phyloP scores from a whole-genome alignment of 2,797 vertebrate genomes.

The Diceros bicornis region DNA sequence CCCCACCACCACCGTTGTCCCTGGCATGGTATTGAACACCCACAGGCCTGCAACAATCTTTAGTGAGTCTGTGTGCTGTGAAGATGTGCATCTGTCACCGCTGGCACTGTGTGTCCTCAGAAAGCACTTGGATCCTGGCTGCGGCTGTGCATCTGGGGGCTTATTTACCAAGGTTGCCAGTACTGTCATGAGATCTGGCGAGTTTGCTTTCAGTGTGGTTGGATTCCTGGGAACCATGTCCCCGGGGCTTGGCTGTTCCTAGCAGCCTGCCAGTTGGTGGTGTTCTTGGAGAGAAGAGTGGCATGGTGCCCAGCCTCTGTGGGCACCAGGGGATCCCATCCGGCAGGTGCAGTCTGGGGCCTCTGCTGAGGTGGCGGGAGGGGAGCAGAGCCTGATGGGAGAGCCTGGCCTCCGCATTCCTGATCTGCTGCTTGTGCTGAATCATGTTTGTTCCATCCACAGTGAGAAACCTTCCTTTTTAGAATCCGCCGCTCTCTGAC shows the following conservation, averaged over 20 bases:
- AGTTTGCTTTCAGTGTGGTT: background rate
- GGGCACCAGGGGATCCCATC: slow-evolving; percentile 55
- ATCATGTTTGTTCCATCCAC: slow-evolving; percentile 5
- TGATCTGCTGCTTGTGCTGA: slow-evolving; percentile 12
- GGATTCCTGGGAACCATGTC: slow-evolving; percentile 64
- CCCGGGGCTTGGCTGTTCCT: slow-evolving; percentile 22
- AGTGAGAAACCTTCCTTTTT: slow-evolving; percentile 61
- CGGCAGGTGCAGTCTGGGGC: slow-evolving; percentile 64
- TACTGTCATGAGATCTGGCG: background rate
- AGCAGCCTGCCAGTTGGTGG: slow-evolving; percentile 60
- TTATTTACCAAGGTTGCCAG: background rate
- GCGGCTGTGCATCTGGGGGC: background rate
- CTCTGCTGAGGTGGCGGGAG: background rate
- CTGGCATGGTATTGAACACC: background rate
- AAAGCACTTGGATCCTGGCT: background rate
- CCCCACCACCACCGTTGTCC: background rate
- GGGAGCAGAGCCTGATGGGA: background rate
- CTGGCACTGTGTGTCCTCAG: background rate
- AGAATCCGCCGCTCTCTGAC: background rate
- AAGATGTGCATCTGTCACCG: background rate
- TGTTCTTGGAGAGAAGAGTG: slow-evolving; percentile 82
- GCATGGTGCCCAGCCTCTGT: slow-evolving; percentile 42
- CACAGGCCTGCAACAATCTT: background rate
- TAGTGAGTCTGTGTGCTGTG: background rate
- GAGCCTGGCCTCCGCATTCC: background rate